Base-by-base conservation (phyloP, 1,140 invertebrate species). In the Rhizoglyphus robini region DNA sequence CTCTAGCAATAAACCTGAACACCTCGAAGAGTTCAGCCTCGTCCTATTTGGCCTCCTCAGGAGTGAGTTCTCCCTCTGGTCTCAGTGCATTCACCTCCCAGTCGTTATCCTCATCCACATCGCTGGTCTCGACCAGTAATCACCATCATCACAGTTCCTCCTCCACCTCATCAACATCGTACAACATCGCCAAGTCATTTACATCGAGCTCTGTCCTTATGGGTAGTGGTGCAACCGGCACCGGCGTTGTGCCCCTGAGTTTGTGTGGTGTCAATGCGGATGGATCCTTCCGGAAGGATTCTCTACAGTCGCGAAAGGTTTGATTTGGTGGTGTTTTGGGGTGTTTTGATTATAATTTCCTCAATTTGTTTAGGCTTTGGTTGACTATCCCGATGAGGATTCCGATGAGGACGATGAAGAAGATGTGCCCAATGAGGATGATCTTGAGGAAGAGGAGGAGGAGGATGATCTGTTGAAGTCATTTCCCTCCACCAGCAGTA, bases 311-410 rank as follows among this genome's bases (percentile, higher is more conserved):
- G 13, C 18, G 61, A 49, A 46, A 63, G 25, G 38, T 46, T 63
- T 63, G 25, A 31, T 13, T 41, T 47, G 11, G 5, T 60, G 58
- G 13, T 30, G 8, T 34, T 41, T 41, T 18, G 36, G 18, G 18
- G 8, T 41, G 36, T 41, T n/a, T 41, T 11, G 36, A 11, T 41
- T 11, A 41, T 41, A 41, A 61, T 41, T 65, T 65, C 69, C n/a
- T n/a, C n/a, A n/a, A 67, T 74, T 75, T 31, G 72, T 92, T 88
- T 74, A 78, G 48, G 89, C 88, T 70, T 81, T 96, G 68, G 91
- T 95, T 30, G 92, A 96, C 75, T 96, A 96, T 75, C 46, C 63
- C 2, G 91, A 95, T 74, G 91, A 89, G 65, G 91, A 95, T 76
- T 91, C 88, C 0, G 90, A 94, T 71, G 91, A 94, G 70, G 92